A percentile compares a stretch with the other conserved stretches of the same genome.
Evolutionary conservation across 2,113 vertebrate species (phyloP).

Genomic region (Mustela lutreola): DNA sequence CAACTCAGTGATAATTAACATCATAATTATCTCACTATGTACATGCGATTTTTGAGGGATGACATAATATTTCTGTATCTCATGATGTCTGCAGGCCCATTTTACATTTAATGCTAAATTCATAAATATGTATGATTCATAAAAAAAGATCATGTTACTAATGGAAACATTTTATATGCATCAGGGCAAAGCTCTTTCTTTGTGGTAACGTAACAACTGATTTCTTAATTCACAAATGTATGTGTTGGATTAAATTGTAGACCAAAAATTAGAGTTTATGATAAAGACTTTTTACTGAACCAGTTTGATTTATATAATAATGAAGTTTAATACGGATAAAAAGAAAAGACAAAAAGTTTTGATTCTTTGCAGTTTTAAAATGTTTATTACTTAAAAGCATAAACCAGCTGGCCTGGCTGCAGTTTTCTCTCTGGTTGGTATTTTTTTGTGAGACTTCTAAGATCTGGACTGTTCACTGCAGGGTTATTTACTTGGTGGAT

Average conservation of each 20-base stretch:
- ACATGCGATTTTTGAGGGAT: background rate
- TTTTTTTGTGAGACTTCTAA: slow-evolving; percentile 25
- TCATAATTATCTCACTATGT: background rate
- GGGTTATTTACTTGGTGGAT: slow-evolving; percentile 20
- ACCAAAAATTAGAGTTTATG: slow-evolving; percentile 45
- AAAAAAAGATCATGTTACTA: slow-evolving; percentile 44
- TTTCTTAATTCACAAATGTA: slow-evolving; percentile 30
- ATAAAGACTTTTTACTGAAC: background rate
- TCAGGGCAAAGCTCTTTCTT: slow-evolving; percentile 51
- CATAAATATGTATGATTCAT: background rate
- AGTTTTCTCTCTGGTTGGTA: slow-evolving; percentile 10
- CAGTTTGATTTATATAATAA: slow-evolving; percentile 64
- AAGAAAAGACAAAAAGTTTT: background rate
- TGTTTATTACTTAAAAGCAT: slow-evolving; percentile 34
- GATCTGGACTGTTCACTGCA: background rate
- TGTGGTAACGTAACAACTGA: slow-evolving; percentile 20
- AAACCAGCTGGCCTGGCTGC: background rate
- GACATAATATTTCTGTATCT: background rate
- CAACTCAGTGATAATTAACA: slow-evolving; percentile 32
- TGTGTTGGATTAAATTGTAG: slow-evolving; percentile 47
- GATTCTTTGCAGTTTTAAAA: slow-evolving; percentile 12
- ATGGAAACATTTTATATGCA: slow-evolving; percentile 53
- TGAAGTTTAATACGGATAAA: slow-evolving; percentile 29
- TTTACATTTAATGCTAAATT: slow-evolving; percentile 47
- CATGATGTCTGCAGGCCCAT: background rate